Conservation (phyloP, 1,140 invertebrate genomes). For the Ceratosolen fusciceps region DNA sequence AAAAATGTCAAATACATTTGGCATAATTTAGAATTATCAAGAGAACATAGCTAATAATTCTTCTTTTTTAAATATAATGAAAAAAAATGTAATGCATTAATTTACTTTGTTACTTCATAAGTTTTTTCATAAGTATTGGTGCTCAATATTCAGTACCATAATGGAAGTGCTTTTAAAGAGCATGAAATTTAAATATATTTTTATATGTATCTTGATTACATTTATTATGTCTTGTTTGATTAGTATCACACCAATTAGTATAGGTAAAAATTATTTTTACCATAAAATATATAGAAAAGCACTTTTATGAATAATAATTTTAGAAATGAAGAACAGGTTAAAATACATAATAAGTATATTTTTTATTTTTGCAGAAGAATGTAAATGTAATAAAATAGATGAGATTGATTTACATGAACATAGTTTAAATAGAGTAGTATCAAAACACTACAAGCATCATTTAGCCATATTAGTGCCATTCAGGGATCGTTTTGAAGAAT, state of each 20-base stretch:
- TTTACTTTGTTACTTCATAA: neutral
- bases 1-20: no score
- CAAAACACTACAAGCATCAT: conserved; percentile 64
- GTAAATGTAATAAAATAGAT: conserved; percentile 58
- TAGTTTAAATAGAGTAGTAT: conserved; percentile 42
- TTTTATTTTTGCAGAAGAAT: conserved; percentile 58
- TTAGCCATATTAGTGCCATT: conserved; percentile 93
- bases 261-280: conserved; percentile 57
- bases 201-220: conserved; percentile 65
- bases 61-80: no score
- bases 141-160: conserved; percentile 16
- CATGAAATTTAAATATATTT: conserved; percentile 64
- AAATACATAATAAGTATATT: neutral
- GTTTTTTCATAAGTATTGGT: no score
- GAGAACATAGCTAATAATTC: no score
- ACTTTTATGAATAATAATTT: no score
- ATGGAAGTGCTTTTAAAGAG: conserved; percentile 61
- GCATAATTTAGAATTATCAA: no score
- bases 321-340: neutral
- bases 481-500: conserved; percentile 95
- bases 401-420: conserved; percentile 47
- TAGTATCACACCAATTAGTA: conserved; percentile 63
- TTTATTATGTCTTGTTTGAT: conserved; percentile 67
- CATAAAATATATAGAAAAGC: neutral
- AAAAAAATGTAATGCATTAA: conserved; percentile 28